These are phyloP conservation scores for Eospalax fontanierii DNA, from an alignment of 2,797 vertebrate species.

Conservation along the genomic window DNA sequence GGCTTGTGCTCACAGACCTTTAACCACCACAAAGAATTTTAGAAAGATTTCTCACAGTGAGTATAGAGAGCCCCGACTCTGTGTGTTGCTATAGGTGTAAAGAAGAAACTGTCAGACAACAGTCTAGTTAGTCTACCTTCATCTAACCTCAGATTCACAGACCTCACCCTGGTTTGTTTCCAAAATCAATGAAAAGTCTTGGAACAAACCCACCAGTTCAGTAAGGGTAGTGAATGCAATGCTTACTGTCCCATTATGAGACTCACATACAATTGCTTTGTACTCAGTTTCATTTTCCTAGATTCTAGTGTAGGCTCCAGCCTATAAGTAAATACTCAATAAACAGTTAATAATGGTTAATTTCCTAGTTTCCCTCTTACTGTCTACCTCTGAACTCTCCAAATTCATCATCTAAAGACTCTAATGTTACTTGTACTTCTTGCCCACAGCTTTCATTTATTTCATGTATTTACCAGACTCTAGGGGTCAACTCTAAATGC, in stretches of 20 bases:
- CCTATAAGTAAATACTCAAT: background rate
- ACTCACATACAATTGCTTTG: background rate
- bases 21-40: background rate
- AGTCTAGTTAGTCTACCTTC: background rate
- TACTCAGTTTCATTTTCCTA: constrained; percentile 1
- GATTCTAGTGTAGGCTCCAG: background rate
- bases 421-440: background rate
- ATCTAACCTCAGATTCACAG: background rate
- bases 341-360: background rate
- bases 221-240: background rate
- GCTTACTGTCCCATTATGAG: background rate
- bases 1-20: background rate
- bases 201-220: background rate
- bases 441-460: background rate
- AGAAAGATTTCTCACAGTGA: background rate
- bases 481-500: background rate
- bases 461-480: constrained; percentile 27
- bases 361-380: background rate
- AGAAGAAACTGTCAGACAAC: background rate
- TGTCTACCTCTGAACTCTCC: background rate
- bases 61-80: background rate
- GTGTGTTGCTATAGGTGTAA: background rate
- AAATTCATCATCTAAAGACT: background rate
- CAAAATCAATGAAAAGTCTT: background rate
- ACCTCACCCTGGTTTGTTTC: background rate